These are phyloP conservation scores for Heliangelus exortis DNA, from an alignment of 2,797 vertebrate genomes.

Conservation along the genomic window DNA sequence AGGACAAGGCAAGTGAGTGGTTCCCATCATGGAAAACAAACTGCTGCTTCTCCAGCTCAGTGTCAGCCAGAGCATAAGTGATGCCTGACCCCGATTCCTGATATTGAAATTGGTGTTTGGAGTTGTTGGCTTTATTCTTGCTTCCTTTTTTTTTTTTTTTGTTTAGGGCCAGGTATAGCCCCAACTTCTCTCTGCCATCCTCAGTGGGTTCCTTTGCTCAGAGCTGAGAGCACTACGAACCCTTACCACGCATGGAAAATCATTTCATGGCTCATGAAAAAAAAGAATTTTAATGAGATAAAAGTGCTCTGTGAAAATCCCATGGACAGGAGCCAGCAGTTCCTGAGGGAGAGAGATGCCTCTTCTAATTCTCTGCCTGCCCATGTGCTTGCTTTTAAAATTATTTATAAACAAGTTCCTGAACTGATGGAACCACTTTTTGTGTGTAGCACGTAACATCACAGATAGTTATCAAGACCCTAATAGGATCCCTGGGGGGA, in stretches of 20 bases:
- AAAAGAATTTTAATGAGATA: conserved; percentile 31
- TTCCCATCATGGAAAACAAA: neutral
- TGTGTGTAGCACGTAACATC: neutral
- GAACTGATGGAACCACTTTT: neutral
- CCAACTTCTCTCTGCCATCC: neutral
- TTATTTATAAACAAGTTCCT: conserved; percentile 22
- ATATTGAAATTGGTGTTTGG: neutral
- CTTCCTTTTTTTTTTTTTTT: neutral
- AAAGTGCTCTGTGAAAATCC: conserved; percentile 49
- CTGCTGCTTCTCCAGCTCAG: neutral
- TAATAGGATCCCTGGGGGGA: neutral
- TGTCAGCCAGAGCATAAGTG: neutral
- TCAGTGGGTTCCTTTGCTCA: neutral
- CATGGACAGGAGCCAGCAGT: conserved; percentile 25
- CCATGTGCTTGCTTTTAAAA: conserved; percentile 17
- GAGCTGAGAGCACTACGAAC: neutral
- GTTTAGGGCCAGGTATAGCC: neutral
- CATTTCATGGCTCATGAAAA: conserved; percentile 35
- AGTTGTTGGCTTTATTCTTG: neutral
- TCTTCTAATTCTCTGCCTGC: conserved; percentile 3
- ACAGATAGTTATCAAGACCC: neutral
- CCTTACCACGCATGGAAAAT: conserved; percentile 18
- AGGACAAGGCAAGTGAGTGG: neutral
- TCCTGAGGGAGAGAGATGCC: neutral
- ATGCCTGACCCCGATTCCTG: neutral